Conservation (phyloP, 2,113 vertebrate genomes). For the Sturnus vulgaris region DNA sequence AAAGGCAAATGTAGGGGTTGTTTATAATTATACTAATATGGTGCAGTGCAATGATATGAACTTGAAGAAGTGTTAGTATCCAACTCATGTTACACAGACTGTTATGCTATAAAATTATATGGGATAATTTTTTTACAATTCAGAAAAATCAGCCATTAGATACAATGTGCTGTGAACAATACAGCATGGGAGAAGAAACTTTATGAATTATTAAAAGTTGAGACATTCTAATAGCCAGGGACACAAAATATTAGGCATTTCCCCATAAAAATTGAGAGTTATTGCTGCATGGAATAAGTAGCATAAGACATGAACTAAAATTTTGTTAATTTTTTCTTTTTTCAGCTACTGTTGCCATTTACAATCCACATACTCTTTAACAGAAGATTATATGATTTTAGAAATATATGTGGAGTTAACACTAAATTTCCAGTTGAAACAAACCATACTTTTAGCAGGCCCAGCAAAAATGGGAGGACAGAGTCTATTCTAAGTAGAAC, state of each 20-base stretch:
- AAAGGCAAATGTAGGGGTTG: rapidly evolving
- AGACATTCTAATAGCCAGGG: not conserved
- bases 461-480: not conserved
- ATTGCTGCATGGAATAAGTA: not conserved
- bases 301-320: not conserved
- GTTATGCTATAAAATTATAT: not conserved
- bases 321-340: not conserved
- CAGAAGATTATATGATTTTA: not conserved
- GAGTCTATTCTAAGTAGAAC: not conserved
- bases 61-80: not conserved
- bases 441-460: not conserved
- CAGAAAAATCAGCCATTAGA: not conserved
- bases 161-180: not conserved
- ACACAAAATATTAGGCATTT: not conserved
- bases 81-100: not conserved
- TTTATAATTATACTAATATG: not conserved
- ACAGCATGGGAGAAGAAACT: not conserved
- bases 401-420: not conserved
- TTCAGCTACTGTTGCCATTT: not conserved
- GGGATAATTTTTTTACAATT: not conserved
- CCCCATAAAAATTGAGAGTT: not conserved
- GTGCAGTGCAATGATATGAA: not conserved
- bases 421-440: not conserved
- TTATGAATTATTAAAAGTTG: not conserved
- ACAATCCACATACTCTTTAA: not conserved